Evolutionary conservation across 2,113 vertebrate genomes (phyloP).

Genomic region (Penelope pileata): DNA sequence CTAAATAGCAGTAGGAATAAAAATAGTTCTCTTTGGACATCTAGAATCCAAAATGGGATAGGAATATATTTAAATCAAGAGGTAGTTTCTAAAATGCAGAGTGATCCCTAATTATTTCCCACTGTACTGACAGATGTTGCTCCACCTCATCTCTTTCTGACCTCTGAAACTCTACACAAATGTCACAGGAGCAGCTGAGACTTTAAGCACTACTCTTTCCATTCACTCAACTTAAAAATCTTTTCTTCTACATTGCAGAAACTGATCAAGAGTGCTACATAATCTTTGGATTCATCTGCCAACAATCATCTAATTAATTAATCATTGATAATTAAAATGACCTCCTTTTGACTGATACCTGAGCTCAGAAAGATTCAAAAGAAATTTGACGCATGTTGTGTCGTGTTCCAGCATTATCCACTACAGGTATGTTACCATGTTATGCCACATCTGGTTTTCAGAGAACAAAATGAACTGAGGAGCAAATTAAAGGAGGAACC

Average conservation of each 20-base stretch:
- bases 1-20: background rate
- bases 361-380: constrained; percentile 74
- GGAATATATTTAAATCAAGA: background rate
- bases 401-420: constrained; percentile 71
- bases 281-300: constrained; percentile 68
- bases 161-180: background rate
- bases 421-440: constrained; percentile 55
- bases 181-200: background rate
- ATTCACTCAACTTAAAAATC: constrained; percentile 15
- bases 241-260: constrained; percentile 1
- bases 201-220: constrained; percentile 14
- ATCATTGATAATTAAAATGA: constrained; percentile 84
- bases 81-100: background rate
- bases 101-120: background rate
- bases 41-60: background rate
- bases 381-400: constrained; percentile 79
- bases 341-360: constrained; percentile 79
- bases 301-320: constrained; percentile 82
- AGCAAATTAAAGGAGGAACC: constrained; percentile 44
- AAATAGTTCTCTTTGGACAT: background rate
- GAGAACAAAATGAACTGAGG: constrained; percentile 34
- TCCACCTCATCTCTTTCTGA: background rate
- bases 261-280: constrained; percentile 17
- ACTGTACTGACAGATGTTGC: background rate
- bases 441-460: constrained; percentile 65